Evolutionary conservation across 2,888 invertebrate genomes (phyloP).

Genomic region (Clitarchus hookeri): DNA sequence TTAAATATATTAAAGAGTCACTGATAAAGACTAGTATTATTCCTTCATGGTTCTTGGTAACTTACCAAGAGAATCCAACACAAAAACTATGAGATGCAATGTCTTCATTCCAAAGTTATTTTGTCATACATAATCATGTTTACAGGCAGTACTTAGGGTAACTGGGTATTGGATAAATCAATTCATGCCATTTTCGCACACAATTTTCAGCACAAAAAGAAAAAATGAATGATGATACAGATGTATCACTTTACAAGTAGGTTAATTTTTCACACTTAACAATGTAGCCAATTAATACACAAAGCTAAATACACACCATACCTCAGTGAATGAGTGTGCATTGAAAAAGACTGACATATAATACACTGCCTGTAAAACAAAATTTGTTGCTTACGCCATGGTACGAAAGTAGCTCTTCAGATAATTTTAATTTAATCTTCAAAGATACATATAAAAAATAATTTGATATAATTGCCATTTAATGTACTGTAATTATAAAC

Average conservation of each 20-base stretch:
- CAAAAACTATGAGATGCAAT: constrained; percentile 1
- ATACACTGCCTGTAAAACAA: background rate
- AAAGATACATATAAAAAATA: background rate
- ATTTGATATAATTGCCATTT: background rate
- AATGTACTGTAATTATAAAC: background rate
- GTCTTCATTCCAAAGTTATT: constrained; percentile 4
- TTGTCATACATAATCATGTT: background rate
- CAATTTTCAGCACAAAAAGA: background rate
- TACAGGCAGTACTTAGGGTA: background rate
- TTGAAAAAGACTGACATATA: background rate
- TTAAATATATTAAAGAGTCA: background rate
- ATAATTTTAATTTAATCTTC: background rate
- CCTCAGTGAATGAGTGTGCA: background rate
- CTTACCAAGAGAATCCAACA: background rate
- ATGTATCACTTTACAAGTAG: too few species aligned
- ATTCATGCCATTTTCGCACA: too few species aligned
- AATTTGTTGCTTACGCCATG: background rate
- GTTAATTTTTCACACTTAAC: too few species aligned
- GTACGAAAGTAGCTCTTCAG: background rate
- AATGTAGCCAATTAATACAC: background rate
- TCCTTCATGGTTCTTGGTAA: background rate
- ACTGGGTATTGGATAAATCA: background rate
- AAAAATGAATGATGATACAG: too few species aligned
- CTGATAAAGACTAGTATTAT: constrained; percentile 19
- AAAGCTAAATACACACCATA: background rate